Conservation (phyloP, 2,113 vertebrate genomes). For the Thryonomys swinderianus region DNA sequence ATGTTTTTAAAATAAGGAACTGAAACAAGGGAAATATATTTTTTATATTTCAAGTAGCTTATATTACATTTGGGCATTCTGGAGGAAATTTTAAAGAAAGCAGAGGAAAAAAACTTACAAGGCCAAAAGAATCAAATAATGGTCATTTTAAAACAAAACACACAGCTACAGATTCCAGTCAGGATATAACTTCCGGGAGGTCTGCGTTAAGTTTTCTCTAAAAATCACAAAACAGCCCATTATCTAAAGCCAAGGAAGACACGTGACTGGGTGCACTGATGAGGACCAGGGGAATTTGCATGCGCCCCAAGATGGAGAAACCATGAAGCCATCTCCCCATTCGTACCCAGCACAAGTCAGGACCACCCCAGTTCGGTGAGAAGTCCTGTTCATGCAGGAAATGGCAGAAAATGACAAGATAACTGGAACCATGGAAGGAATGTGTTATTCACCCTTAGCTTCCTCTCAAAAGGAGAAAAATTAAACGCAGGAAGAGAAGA, state of each 20-base stretch:
- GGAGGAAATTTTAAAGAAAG: not conserved
- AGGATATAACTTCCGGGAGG: not conserved
- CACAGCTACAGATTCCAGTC: slow-evolving; percentile 40
- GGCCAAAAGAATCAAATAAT: slow-evolving; percentile 27
- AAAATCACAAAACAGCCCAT: slow-evolving; percentile 12
- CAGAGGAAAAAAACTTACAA: slow-evolving; percentile 43
- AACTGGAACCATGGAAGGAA: slow-evolving; percentile 40
- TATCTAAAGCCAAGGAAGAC: slow-evolving; percentile 27
- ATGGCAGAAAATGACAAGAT: slow-evolving; percentile 32
- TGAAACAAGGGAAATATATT: slow-evolving; percentile 20
- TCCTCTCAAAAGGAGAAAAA: not conserved
- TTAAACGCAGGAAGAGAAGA: slow-evolving; percentile 8
- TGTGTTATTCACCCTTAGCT: slow-evolving; percentile 52
- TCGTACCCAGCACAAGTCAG: slow-evolving; percentile 15
- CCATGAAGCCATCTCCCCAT: slow-evolving; percentile 50
- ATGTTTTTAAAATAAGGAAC: slow-evolving; percentile 63
- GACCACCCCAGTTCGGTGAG: slow-evolving; percentile 1
- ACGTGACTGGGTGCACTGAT: not conserved
- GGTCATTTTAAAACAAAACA: not conserved
- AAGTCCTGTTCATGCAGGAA: slow-evolving; percentile 42
- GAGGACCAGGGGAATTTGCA: slow-evolving; percentile 10
- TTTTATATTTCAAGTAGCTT: slow-evolving; percentile 54
- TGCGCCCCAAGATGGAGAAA: too few species aligned
- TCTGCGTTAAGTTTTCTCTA: not conserved
- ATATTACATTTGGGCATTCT: not conserved